These are phyloP conservation scores for Aphelenchoides fujianensis DNA, from an alignment of 1,140 invertebrate species.

Conservation along the genomic window DNA sequence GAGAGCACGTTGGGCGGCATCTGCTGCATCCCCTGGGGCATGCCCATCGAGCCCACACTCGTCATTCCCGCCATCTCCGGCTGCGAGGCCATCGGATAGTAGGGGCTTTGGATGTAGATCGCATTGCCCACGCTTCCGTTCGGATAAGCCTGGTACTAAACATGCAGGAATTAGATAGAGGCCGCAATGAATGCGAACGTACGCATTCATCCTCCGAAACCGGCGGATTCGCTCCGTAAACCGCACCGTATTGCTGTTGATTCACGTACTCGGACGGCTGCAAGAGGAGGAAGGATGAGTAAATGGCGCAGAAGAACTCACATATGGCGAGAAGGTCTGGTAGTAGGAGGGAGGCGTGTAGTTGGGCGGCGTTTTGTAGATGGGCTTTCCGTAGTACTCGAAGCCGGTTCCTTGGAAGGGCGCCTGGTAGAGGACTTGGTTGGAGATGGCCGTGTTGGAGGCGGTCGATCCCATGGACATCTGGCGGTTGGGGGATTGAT, in stretches of 20 bases:
- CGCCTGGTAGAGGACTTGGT: slow-evolving; percentile 2
- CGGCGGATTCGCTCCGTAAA: not conserved
- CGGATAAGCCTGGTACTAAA: not conserved
- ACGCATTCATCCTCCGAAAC: slow-evolving; percentile 9
- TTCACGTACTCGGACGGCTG: not conserved
- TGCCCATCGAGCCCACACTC: too few relatives aligned
- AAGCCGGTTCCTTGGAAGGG: not conserved
- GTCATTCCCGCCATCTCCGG: not conserved
- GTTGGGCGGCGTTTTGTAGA: slow-evolving; percentile 3
- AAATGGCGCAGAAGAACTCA: not conserved
- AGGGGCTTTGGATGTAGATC: not conserved
- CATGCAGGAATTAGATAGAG: not conserved
- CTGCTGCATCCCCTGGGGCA: too few relatives aligned
- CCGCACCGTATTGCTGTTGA: not conserved
- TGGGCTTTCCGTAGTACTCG: not conserved
- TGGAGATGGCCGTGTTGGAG: not conserved
- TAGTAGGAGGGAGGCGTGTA: not conserved
- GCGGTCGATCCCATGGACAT: not conserved
- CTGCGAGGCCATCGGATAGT: not conserved
- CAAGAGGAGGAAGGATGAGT: not conserved
- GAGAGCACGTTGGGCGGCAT: too few relatives aligned
- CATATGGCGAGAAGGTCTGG: not conserved
- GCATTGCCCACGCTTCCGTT: not conserved
- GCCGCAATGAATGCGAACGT: not conserved
- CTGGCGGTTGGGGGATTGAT: slow-evolving; percentile 3